phyloP scores from a whole-genome alignment of 1,140 invertebrate species.

The Brachionus rubens region DNA sequence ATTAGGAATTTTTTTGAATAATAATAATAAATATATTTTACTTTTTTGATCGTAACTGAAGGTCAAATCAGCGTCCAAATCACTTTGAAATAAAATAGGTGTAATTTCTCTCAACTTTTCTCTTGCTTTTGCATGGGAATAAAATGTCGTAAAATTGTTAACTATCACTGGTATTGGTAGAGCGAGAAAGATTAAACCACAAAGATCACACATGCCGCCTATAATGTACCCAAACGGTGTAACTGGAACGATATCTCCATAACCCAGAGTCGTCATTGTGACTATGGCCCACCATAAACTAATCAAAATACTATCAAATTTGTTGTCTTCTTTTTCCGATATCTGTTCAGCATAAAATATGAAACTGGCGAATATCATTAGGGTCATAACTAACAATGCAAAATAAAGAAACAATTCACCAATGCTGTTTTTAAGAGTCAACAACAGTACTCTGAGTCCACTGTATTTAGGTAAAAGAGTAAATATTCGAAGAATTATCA shows the following conservation, averaged over 20 bases:
- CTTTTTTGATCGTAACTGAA: no score
- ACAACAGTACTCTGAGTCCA: conserved; percentile 56
- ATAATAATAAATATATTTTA: neutral
- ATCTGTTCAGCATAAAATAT: conserved; percentile 91
- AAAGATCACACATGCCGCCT: conserved; percentile 30
- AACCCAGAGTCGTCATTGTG: conserved; percentile 47
- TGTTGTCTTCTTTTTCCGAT: conserved; percentile 25
- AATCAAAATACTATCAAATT: conserved; percentile 28
- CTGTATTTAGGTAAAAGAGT: conserved; percentile 55
- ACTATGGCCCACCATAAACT: conserved; percentile 46
- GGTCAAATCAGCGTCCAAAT: no score
- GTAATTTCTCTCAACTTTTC: conserved; percentile 34
- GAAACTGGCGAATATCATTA: conserved; percentile 91
- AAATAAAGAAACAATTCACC: conserved; percentile 69
- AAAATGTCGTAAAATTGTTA: conserved; percentile 43
- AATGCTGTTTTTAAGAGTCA: conserved; percentile 57
- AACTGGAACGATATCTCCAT: conserved; percentile 45
- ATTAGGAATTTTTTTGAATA: neutral
- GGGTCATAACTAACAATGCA: conserved; percentile 90
- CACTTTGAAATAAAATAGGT: neutral
- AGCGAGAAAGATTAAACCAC: conserved; percentile 41
- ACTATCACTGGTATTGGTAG: conserved; percentile 47
- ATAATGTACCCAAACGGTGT: conserved; percentile 38
- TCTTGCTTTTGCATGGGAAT: conserved; percentile 9
- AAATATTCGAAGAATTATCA: conserved; percentile 56